phyloP scores from a whole-genome alignment of 2,888 invertebrate genomes.

The Timandra comae region DNA sequence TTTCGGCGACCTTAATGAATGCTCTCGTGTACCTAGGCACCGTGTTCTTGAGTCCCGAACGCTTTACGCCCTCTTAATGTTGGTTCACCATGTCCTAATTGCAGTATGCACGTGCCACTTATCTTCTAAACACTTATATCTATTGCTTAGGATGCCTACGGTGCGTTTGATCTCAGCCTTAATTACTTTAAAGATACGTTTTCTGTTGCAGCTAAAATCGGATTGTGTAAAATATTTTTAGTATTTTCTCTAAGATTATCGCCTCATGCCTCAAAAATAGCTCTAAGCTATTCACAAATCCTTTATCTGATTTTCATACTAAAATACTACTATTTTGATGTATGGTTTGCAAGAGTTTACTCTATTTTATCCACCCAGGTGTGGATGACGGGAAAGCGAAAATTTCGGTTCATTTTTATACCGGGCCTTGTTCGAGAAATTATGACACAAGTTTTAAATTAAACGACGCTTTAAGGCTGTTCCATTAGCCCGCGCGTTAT shows the following conservation, averaged over 20 bases:
- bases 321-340: too few species aligned
- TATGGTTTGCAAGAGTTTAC: too few species aligned
- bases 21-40: slow-evolving; percentile 40
- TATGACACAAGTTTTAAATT: too few species aligned
- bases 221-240: too few species aligned
- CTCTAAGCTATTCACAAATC: too few species aligned
- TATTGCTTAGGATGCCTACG: neutral
- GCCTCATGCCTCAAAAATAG: too few species aligned
- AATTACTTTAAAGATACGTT: too few species aligned
- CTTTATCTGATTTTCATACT: too few species aligned
- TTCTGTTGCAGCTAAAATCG: too few species aligned
- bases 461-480: slow-evolving; percentile 6
- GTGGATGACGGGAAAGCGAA: slow-evolving; percentile 29
- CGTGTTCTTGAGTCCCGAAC: slow-evolving; percentile 33
- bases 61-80: slow-evolving; percentile 38
- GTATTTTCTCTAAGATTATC: too few species aligned
- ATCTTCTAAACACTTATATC: slow-evolving; percentile 11
- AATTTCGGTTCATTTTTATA: slow-evolving; percentile 43
- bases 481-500: neutral
- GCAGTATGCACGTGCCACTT: slow-evolving; percentile 20
- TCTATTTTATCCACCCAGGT: too few species aligned
- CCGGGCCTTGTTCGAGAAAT: slow-evolving; percentile 17
- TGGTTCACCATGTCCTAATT: slow-evolving; percentile 29
- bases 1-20: slow-evolving; percentile 56
- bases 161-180: too few species aligned